Evolutionary conservation across 2,113 vertebrate genomes (phyloP).

Genomic region (Neogobius melanostomus): DNA sequence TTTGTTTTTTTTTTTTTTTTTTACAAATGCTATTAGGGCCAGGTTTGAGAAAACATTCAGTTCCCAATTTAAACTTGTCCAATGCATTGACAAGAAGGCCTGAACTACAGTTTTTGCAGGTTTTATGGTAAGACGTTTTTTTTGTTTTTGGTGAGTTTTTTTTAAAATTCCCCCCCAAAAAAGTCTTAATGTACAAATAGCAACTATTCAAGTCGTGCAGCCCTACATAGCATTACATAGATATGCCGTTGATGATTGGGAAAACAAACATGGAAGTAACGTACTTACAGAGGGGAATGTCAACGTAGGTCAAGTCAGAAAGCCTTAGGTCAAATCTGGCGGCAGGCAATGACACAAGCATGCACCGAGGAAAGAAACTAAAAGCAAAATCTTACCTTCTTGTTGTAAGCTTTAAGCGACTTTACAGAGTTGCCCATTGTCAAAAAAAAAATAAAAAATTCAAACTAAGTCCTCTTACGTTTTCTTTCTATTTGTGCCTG

Average conservation of each 20-base stretch:
- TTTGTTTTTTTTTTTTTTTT: too few species aligned
- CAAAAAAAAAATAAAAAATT: conserved; percentile 27
- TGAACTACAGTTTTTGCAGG: too few species aligned
- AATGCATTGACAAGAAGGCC: too few species aligned
- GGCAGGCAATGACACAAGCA: conserved; percentile 25
- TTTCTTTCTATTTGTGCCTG: conserved; percentile 54
- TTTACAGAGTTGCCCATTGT: conserved; percentile 99
- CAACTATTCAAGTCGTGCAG: too few species aligned
- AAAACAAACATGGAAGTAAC: neutral
- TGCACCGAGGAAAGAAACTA: conserved; percentile 35
- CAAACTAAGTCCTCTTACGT: conserved; percentile 53
- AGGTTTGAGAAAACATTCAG: too few species aligned
- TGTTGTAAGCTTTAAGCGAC: conserved; percentile 92
- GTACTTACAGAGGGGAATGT: neutral
- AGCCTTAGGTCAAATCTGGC: neutral
- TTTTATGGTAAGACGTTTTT: too few species aligned
- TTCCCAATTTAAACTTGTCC: too few species aligned
- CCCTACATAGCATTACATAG: neutral
- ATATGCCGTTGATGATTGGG: neutral
- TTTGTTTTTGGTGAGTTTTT: too few species aligned
- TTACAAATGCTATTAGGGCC: too few species aligned
- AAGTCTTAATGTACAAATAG: too few species aligned
- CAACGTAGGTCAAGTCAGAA: neutral
- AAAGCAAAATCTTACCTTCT: conserved; percentile 87
- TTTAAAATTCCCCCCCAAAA: too few species aligned